Conservation (phyloP, 2,888 invertebrate species). For the Meandrusa payeni region DNA sequence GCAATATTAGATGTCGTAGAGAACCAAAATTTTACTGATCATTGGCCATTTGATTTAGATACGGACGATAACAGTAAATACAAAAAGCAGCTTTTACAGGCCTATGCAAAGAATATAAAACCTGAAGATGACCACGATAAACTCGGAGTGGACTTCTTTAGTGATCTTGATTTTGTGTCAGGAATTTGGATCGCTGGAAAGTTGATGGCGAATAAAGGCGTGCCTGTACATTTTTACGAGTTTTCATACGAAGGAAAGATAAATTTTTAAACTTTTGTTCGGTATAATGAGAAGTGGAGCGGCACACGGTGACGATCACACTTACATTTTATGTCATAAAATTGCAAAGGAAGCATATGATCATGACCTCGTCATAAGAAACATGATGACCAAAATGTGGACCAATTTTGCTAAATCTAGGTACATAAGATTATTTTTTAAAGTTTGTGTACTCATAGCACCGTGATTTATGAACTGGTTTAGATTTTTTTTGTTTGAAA, state of each 20-base stretch:
- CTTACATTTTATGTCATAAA: slow-evolving; percentile 31
- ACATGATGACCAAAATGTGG: slow-evolving; percentile 46
- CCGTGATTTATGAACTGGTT: too few species aligned
- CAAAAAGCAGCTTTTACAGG: slow-evolving; percentile 17
- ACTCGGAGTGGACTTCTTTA: slow-evolving; percentile 40
- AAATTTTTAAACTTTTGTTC: slow-evolving; percentile 33
- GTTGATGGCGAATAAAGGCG: slow-evolving; percentile 29
- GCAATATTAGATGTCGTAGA: slow-evolving; percentile 35
- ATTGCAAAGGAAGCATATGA: slow-evolving; percentile 25
- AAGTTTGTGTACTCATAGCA: too few species aligned
- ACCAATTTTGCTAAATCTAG: slow-evolving; percentile 36
- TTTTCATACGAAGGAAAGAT: slow-evolving; percentile 43
- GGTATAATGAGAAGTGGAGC: slow-evolving; percentile 38
- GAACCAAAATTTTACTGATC: slow-evolving; percentile 34
- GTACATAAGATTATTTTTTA: too few species aligned
- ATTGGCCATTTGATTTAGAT: slow-evolving; percentile 34
- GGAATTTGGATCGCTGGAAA: slow-evolving; percentile 38
- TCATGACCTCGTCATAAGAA: slow-evolving; percentile 30
- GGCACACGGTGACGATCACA: slow-evolving; percentile 41
- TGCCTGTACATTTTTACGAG: slow-evolving; percentile 39
- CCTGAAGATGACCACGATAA: slow-evolving; percentile 33
- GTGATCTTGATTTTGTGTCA: slow-evolving; percentile 42
- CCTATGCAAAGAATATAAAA: slow-evolving; percentile 15
- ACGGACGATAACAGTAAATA: slow-evolving; percentile 27
- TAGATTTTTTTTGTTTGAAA: too few species aligned